Conservation (phyloP, 2,797 vertebrate genomes). For the Triplophysa yarkandensis region DNA sequence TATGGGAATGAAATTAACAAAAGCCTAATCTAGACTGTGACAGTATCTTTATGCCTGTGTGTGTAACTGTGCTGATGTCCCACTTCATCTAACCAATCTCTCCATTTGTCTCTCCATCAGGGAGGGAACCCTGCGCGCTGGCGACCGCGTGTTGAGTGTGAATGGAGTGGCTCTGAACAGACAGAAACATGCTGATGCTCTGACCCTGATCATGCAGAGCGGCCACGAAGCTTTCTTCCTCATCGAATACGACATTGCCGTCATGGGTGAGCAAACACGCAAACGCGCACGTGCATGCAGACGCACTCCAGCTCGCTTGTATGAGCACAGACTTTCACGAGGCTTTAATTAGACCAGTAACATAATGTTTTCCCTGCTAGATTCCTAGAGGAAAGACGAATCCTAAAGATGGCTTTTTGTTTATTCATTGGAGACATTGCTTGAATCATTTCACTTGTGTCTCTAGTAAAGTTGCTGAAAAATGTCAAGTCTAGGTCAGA, state of each 20-base stretch:
- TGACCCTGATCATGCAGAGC: slow-evolving; percentile 89
- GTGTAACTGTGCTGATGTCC: not conserved
- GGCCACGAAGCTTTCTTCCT: slow-evolving; percentile 92
- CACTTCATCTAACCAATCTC: not conserved
- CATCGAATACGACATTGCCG: slow-evolving; percentile 93
- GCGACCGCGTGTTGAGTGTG: slow-evolving; percentile 91
- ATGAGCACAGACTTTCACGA: slow-evolving; percentile 38
- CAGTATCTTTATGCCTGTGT: not conserved
- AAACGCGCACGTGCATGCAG: slow-evolving; percentile 40
- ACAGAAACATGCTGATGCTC: slow-evolving; percentile 86
- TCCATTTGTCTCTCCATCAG: slow-evolving; percentile 66
- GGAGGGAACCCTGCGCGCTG: slow-evolving; percentile 90
- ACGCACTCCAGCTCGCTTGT: slow-evolving; percentile 45
- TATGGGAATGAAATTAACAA: not conserved
- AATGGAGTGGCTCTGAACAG: slow-evolving; percentile 90
- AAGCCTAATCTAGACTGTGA: not conserved
- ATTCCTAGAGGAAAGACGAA: not conserved
- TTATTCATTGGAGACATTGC: not conserved
- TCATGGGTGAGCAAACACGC: slow-evolving; percentile 84
- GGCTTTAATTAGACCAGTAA: slow-evolving; percentile 30
- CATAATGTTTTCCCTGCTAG: slow-evolving; percentile 15
- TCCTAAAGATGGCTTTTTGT: not conserved
- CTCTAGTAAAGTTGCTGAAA: not conserved
- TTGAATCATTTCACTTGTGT: not conserved
- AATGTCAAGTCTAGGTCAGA: not conserved